phyloP scores from a whole-genome alignment of 1,140 invertebrate species.

The Aporrectodea caliginosa region DNA sequence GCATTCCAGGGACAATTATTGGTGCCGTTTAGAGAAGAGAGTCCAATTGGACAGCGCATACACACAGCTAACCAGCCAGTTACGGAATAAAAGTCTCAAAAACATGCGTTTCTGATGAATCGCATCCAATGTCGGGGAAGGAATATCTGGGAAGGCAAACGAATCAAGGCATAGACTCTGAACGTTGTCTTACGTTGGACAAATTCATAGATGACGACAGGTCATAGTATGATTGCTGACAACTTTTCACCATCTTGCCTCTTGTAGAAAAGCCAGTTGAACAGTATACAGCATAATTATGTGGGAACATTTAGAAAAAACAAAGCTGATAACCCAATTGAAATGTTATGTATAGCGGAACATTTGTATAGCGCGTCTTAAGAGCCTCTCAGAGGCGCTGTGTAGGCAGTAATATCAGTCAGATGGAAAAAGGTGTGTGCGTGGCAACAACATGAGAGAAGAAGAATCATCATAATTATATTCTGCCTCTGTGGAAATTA shows the following conservation, averaged over 20 bases:
- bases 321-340: constrained; percentile 22
- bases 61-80: constrained; percentile 57
- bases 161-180: neutral
- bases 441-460: neutral
- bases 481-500: constrained; percentile 12
- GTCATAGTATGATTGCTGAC: constrained; percentile 31
- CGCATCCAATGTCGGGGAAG: constrained; percentile 28
- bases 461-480: neutral
- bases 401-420: no score
- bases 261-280: constrained; percentile 23
- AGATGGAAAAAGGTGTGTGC: no score
- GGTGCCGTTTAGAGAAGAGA: constrained; percentile 39
- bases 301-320: constrained; percentile 20
- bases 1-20: constrained; percentile 39
- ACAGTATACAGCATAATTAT: constrained; percentile 14
- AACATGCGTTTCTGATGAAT: constrained; percentile 26
- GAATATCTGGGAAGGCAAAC: constrained; percentile 27
- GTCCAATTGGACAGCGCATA: constrained; percentile 46
- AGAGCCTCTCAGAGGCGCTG: no score
- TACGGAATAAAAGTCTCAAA: constrained; percentile 54
- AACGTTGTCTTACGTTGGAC: constrained; percentile 19
- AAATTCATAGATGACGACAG: constrained; percentile 17
- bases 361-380: no score
- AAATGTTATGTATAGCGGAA: no score
- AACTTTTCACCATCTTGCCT: constrained; percentile 30